Evolutionary conservation across 2,113 vertebrate species (phyloP).

Genomic region (Tetraodon nigroviridis): DNA sequence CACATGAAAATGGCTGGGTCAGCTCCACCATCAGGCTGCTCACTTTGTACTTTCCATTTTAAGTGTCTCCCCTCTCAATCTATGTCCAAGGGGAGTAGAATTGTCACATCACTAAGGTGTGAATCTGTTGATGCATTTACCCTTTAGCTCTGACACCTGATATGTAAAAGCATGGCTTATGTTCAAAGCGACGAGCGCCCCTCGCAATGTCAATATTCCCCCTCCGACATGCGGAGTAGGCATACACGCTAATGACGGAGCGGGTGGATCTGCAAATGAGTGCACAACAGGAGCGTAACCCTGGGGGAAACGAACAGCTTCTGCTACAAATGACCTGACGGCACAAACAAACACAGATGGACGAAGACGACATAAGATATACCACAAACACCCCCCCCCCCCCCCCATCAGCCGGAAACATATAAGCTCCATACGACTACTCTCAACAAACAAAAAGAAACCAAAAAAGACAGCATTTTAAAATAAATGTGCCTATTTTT

Average conservation of each 20-base stretch:
- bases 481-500: too few species aligned
- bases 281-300: slow-evolving; percentile 54
- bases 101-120: slow-evolving; percentile 48
- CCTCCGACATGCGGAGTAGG: slow-evolving; percentile 65
- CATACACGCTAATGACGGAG: slow-evolving; percentile 60
- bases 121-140: slow-evolving; percentile 59
- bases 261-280: slow-evolving; percentile 62
- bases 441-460: too few species aligned
- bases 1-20: slow-evolving; percentile 68
- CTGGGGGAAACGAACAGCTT: slow-evolving; percentile 57
- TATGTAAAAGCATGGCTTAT: slow-evolving; percentile 51
- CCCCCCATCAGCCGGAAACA: not conserved
- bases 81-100: slow-evolving; percentile 41
- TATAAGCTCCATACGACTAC: not conserved
- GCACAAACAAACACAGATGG: slow-evolving; percentile 58
- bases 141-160: slow-evolving; percentile 59
- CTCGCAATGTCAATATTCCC: slow-evolving; percentile 67
- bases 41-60: slow-evolving; percentile 25
- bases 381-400: too few species aligned
- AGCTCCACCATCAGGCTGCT: slow-evolving; percentile 45
- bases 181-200: slow-evolving; percentile 49
- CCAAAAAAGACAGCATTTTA: not conserved
- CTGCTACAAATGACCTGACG: slow-evolving; percentile 65
- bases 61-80: slow-evolving; percentile 54
- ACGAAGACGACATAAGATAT: slow-evolving; percentile 28